A percentile compares a stretch with the other conserved stretches of the same genome.
Conservation (phyloP, 1,140 invertebrate genomes). For the Branchinecta lynchi region DNA sequence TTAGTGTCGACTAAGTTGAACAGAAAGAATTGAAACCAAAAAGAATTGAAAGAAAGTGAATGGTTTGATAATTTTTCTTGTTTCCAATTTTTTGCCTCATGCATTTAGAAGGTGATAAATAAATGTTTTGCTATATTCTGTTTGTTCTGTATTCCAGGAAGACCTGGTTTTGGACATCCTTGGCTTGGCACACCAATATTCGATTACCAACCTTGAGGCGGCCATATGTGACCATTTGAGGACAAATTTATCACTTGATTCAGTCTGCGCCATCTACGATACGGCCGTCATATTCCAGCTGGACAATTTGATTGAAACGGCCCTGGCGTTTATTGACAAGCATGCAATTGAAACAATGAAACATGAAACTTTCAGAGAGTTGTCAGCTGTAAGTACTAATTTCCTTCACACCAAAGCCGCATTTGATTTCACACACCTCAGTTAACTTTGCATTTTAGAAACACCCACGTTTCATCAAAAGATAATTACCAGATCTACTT, state of each 20-base stretch:
- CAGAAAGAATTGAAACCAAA: too few relatives aligned
- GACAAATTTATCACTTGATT: conserved; percentile 65
- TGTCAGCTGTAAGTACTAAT: conserved; percentile 53
- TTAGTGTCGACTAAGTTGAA: too few relatives aligned
- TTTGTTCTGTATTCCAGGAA: conserved; percentile 38
- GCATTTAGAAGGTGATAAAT: too few relatives aligned
- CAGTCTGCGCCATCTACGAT: conserved; percentile 86
- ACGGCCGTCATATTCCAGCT: conserved; percentile 60
- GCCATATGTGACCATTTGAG: conserved; percentile 84
- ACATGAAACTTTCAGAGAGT: conserved; percentile 62
- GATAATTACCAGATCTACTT: too few relatives aligned
- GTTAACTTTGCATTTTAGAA: too few relatives aligned
- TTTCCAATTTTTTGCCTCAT: too few relatives aligned
- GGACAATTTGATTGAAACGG: conserved; percentile 42
- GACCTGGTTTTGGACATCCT: conserved; percentile 72
- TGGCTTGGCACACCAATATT: conserved; percentile 82
- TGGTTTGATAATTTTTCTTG: too few relatives aligned
- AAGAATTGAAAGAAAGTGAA: too few relatives aligned
- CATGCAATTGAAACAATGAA: conserved; percentile 67
- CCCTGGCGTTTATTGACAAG: conserved; percentile 62
- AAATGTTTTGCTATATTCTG: not conserved
- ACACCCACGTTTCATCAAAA: too few relatives aligned
- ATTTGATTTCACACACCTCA: too few relatives aligned
- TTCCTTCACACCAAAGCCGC: too few relatives aligned
- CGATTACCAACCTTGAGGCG: conserved; percentile 75